A percentile compares a stretch with the other conserved stretches of the same genome.
Conservation (phyloP, 2,888 invertebrate genomes). For the Lasioglossum morio region DNA sequence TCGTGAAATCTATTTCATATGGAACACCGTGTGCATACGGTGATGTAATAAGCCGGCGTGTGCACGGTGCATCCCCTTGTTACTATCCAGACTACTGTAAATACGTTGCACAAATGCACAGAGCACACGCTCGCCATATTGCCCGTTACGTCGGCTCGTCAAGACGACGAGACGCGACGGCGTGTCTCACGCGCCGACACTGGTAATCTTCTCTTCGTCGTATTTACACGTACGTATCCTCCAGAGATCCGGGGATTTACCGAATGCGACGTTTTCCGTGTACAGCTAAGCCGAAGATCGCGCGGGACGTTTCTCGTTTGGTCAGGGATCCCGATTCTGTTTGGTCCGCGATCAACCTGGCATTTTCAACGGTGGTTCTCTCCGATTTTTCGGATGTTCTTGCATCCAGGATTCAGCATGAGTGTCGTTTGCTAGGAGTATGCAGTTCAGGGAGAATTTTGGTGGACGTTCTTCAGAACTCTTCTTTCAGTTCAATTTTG, state of each 20-base stretch:
- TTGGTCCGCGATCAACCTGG: background rate
- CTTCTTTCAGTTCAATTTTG: no score
- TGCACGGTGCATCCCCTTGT: conserved; percentile 35
- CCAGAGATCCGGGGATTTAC: conserved; percentile 60
- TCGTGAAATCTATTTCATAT: conserved; percentile 66
- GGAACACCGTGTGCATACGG: conserved; percentile 38
- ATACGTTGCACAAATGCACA: conserved; percentile 34
- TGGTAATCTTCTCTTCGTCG: conserved; percentile 61
- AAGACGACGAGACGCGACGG: conserved; percentile 21
- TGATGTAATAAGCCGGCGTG: conserved; percentile 53
- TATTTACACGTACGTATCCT: conserved; percentile 69
- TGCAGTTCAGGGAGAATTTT: background rate
- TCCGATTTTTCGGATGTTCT: background rate
- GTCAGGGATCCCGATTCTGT: background rate
- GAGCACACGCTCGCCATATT: conserved; percentile 33
- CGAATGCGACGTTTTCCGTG: conserved; percentile 58
- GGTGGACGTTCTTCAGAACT: no score
- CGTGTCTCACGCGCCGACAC: conserved; percentile 27
- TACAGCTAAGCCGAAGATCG: conserved; percentile 41
- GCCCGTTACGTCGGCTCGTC: conserved; percentile 34
- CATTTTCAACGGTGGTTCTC: background rate
- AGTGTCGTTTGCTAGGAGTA: background rate
- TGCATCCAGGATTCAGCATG: background rate
- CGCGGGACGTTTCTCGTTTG: conserved; percentile 45
- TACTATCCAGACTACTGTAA: conserved; percentile 52